Conservation (phyloP, 1,140 invertebrate genomes). For the Nomia melanderi region DNA sequence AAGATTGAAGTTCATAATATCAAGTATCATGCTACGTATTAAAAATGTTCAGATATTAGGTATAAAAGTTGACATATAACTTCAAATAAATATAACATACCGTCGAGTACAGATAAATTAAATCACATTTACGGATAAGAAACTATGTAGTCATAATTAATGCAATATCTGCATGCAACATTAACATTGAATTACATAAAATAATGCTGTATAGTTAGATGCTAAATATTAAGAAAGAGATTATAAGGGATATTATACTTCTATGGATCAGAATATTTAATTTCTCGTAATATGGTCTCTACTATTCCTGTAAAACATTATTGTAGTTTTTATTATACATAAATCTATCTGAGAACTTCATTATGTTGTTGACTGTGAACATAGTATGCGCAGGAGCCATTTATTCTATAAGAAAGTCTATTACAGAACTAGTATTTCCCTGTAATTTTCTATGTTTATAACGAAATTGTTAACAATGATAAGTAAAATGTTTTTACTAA, state of each 20-base stretch:
- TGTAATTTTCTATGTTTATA: not conserved
- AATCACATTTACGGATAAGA: not conserved
- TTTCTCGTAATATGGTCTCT: not conserved
- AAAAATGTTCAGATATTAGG: not conserved
- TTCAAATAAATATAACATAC: not conserved
- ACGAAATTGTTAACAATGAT: not conserved
- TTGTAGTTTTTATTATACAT: no score
- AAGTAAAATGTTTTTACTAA: not conserved
- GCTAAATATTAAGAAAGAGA: not conserved
- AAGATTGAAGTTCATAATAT: not conserved
- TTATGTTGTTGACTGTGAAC: not conserved
- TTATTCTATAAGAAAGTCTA: not conserved
- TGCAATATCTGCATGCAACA: slow-evolving; percentile 23
- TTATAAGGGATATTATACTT: not conserved
- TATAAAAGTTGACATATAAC: not conserved
- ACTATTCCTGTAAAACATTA: not conserved
- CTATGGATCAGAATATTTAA: not conserved
- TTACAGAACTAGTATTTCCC: not conserved
- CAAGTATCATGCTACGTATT: not conserved
- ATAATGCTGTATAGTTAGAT: not conserved
- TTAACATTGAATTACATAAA: not conserved
- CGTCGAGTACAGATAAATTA: not conserved
- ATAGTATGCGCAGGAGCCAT: not conserved
- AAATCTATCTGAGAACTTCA: not conserved
- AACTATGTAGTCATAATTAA: slow-evolving; percentile 1